These are phyloP conservation scores for Ramazzottius varieornatus DNA, from an alignment of 2,888 invertebrate species.

Conservation along the genomic window DNA sequence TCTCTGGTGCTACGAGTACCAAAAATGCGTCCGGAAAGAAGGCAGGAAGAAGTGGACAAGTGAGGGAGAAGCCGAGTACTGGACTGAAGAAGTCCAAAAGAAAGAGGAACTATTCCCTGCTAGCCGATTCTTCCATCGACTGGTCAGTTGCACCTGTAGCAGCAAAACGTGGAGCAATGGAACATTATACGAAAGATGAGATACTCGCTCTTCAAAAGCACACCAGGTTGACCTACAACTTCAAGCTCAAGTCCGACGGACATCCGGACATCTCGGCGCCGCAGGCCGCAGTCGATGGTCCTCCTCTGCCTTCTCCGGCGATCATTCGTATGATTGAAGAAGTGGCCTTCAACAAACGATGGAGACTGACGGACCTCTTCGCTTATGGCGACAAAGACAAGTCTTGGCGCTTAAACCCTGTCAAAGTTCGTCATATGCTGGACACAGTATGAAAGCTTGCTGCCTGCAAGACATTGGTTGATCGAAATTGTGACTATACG, in stretches of 20 bases:
- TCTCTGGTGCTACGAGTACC: not conserved
- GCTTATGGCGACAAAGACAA: not conserved
- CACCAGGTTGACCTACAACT: not conserved
- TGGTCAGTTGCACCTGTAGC: not conserved
- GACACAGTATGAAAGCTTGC: not conserved
- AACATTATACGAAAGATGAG: not conserved
- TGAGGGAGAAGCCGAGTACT: too few species aligned
- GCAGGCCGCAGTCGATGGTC: not conserved
- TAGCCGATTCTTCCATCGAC: not conserved
- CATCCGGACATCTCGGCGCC: not conserved
- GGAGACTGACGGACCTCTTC: not conserved
- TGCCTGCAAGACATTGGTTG: too few species aligned
- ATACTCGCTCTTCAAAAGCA: not conserved
- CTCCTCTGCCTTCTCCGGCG: not conserved
- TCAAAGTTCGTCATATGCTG: not conserved
- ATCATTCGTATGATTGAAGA: not conserved
- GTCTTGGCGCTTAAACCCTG: not conserved
- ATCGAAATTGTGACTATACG: too few species aligned
- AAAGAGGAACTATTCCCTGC: too few species aligned
- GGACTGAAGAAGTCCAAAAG: too few species aligned
- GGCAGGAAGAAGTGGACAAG: too few species aligned
- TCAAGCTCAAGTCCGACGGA: not conserved
- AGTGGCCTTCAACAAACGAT: not conserved
- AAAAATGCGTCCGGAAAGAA: not conserved
- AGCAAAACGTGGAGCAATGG: not conserved